phyloP scores from a whole-genome alignment of 2,113 vertebrate genomes.

The Panthera uncia region DNA sequence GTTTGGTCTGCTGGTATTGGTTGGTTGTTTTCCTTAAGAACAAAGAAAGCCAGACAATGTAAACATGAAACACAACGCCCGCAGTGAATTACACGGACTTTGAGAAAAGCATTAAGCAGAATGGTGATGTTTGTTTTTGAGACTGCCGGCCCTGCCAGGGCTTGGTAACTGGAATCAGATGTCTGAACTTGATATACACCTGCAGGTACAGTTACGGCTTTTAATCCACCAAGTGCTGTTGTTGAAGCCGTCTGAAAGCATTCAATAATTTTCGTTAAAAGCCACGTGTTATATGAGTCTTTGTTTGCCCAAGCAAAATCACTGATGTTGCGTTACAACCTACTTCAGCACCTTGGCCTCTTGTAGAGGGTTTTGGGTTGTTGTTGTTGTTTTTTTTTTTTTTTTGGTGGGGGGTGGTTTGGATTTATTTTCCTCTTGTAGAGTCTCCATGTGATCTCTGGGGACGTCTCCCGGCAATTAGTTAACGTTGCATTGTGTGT shows the following conservation, averaged over 20 bases:
- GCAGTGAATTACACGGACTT: not conserved
- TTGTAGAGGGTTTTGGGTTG: not conserved
- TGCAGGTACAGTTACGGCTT: not conserved
- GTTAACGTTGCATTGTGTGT: constrained; percentile 57
- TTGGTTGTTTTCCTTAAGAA: constrained; percentile 55
- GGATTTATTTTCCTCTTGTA: constrained; percentile 46
- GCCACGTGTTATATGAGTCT: not conserved
- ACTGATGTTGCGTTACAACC: not conserved
- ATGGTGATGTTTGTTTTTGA: constrained; percentile 15
- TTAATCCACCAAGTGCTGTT: not conserved
- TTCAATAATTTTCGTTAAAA: constrained; percentile 54
- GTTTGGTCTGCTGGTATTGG: not conserved
- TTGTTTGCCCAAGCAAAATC: constrained; percentile 53
- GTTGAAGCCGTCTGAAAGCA: not conserved
- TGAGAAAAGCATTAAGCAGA: constrained; percentile 24
- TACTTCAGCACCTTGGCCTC: constrained; percentile 34
- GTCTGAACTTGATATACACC: constrained; percentile 26
- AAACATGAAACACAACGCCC: constrained; percentile 15
- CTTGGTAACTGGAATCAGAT: not conserved
- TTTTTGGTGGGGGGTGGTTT: too few species aligned
- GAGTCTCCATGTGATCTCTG: constrained; percentile 41
- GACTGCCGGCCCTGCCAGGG: not conserved
- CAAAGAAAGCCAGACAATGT: constrained; percentile 44
- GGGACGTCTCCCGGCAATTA: constrained; percentile 51
- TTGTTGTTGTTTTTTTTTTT: not conserved